phyloP scores from a whole-genome alignment of 2,797 vertebrate genomes.

The Danio albolineatus region DNA sequence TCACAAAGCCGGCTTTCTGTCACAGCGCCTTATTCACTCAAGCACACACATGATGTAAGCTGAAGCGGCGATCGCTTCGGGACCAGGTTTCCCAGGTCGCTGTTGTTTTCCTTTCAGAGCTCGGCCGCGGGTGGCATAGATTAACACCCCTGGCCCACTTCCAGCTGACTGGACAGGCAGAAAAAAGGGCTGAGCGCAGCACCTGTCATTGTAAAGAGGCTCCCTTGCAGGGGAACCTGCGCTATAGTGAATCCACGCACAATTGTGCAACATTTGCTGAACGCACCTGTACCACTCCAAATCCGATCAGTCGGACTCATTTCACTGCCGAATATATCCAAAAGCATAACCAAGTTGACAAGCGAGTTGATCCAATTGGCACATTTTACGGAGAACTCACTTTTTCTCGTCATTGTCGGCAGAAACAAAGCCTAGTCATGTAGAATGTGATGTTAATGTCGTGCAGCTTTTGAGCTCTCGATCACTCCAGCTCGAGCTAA shows the following conservation, averaged over 20 bases:
- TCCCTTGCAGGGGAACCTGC: conserved; percentile 23
- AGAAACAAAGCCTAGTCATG: conserved; percentile 36
- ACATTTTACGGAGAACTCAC: conserved; percentile 6
- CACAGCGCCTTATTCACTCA: conserved; percentile 4
- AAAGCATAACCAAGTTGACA: neutral
- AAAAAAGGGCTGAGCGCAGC: conserved; percentile 57
- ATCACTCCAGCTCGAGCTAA: conserved; percentile 60
- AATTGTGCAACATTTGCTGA: conserved; percentile 24
- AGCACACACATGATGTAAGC: conserved; percentile 9
- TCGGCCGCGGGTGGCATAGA: conserved; percentile 35
- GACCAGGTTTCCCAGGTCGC: conserved; percentile 48
- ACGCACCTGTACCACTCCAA: conserved; percentile 8
- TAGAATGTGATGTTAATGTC: conserved; percentile 16
- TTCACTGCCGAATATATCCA: conserved; percentile 20
- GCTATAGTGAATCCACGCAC: conserved; percentile 16
- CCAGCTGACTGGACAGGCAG: conserved; percentile 48
- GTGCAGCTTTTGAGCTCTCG: conserved; percentile 10
- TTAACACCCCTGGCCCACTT: conserved; percentile 46
- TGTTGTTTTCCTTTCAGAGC: conserved; percentile 50
- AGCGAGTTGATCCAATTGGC: conserved; percentile 4
- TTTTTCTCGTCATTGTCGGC: conserved; percentile 10
- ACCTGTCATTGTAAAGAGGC: conserved; percentile 54
- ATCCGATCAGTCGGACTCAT: neutral
- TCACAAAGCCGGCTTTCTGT: conserved; percentile 31
- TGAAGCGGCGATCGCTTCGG: conserved; percentile 15